Conservation (phyloP, 1,140 invertebrate genomes). For the Eueides isabella region DNA sequence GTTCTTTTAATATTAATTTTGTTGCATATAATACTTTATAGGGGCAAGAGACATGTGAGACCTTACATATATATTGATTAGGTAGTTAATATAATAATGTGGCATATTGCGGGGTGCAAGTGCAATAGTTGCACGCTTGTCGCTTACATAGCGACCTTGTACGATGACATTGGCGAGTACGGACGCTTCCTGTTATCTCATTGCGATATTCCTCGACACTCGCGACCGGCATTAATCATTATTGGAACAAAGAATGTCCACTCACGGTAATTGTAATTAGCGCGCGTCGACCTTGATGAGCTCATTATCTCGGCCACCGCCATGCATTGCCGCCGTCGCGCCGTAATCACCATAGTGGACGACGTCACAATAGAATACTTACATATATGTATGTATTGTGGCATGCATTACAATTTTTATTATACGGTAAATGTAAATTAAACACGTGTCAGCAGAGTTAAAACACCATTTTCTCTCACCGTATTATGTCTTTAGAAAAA, state of each 20-base stretch:
- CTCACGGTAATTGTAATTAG: conserved; percentile 80
- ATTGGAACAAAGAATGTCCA: conserved; percentile 81
- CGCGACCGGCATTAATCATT: conserved; percentile 75
- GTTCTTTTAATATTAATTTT: neutral
- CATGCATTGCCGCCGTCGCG: conserved; percentile 34
- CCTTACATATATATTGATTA: neutral
- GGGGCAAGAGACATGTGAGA: neutral
- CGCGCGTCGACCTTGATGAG: conserved; percentile 71
- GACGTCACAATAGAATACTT: conserved; percentile 69
- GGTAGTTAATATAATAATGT: neutral
- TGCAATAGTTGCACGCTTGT: neutral
- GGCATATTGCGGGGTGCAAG: conserved; percentile 6
- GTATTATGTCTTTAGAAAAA: no score
- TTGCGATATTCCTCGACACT: conserved; percentile 67
- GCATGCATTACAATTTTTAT: neutral
- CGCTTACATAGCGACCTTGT: conserved; percentile 57
- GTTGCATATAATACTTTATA: neutral
- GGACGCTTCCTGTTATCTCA: conserved; percentile 79
- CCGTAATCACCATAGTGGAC: conserved; percentile 61
- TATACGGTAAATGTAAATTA: conserved; percentile 1
- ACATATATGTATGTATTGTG: neutral
- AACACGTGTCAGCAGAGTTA: neutral
- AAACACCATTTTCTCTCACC: neutral
- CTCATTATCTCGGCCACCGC: conserved; percentile 65
- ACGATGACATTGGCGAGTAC: conserved; percentile 66